Base-by-base conservation (phyloP, 2,888 invertebrate genomes). In the Diachrysia chrysitis region DNA sequence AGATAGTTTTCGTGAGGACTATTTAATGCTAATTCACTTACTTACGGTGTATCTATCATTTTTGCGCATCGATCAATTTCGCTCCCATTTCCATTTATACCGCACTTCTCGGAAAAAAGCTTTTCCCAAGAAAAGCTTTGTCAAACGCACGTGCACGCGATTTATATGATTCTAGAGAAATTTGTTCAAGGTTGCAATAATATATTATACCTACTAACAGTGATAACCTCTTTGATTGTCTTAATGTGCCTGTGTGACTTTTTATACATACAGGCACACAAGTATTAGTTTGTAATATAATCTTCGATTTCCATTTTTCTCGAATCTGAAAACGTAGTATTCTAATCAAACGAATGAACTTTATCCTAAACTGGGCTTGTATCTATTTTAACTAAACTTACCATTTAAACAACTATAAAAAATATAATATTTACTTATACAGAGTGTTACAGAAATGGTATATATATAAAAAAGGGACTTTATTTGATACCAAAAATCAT, bases 21-120 rank as follows among this genome's bases (percentile, higher is more conserved):
- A n/a, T 42, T n/a, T 32, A 37, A 37, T 37, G n/a, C 42, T 42
- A 42, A 42, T 42, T 42, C n/a, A 42, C 42, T 42, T 42, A 42
- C 42, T 42, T 42, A 42, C 42, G 42, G 42, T 42, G 42, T 42
- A 42, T 42, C n/a, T n/a, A 42, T 42, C 42, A 42, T 42, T 42
- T 42, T n/a, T n/a, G 42, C 42, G n/a, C 42, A 42, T n/a, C 42
- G n/a, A 42, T 42, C 42, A 42, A 42, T 4, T 42, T 42, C 42
- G n/a, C n/a, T 14, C 6, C n/a, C n/a, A 42, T n/a, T n/a, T 42
- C n/a, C 42, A 42, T 42, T 42, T 42, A 42, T n/a, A 42, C 42
- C n/a, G 42, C 42, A 42, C 42, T 42, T 42, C 42, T 42, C 42
- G 42, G 42, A 42, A 42, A 37, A 37, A 42, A 42, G n/a, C n/a